Percentiles rank a stretch among this genome's conserved stretches.
Conservation (phyloP, 2,888 invertebrate genomes). For the Drosophila merina region DNA sequence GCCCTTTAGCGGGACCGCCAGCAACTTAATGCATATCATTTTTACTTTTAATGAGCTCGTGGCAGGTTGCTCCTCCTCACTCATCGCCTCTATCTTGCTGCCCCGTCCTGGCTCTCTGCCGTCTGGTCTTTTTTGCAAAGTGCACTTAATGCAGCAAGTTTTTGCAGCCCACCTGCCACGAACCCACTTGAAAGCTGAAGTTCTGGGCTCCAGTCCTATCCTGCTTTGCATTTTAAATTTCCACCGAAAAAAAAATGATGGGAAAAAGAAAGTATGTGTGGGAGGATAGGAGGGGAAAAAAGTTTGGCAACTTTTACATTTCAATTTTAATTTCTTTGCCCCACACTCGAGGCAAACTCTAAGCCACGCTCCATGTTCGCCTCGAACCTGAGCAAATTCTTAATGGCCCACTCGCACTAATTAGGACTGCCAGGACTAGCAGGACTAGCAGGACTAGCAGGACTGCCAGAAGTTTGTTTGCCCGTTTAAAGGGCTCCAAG, state of each 20-base stretch:
- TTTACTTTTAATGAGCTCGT: slow-evolving; percentile 73
- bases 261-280: slow-evolving; percentile 9
- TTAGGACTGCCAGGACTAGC: slow-evolving; percentile 46
- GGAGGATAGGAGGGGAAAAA: slow-evolving; percentile 28
- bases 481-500: slow-evolving; percentile 28
- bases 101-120: not conserved
- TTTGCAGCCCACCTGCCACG: slow-evolving; percentile 62
- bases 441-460: not conserved
- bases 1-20: slow-evolving; percentile 43
- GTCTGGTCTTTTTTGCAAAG: slow-evolving; percentile 42
- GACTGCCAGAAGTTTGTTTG: slow-evolving; percentile 25
- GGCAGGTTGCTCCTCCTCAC: slow-evolving; percentile 43
- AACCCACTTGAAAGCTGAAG: slow-evolving; percentile 60
- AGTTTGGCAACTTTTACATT: slow-evolving; percentile 71
- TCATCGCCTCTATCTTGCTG: slow-evolving; percentile 20
- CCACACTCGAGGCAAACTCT: slow-evolving; percentile 56
- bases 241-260: not conserved
- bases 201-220: slow-evolving; percentile 32
- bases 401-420: slow-evolving; percentile 65
- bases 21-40: slow-evolving; percentile 76
- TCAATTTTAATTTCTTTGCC: slow-evolving; percentile 73
- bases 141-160: slow-evolving; percentile 76
- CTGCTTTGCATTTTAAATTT: slow-evolving; percentile 75
- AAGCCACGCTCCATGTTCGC: slow-evolving; percentile 48
- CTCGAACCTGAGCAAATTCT: slow-evolving; percentile 46